A percentile compares a stretch with the other conserved stretches of the same genome.
Evolutionary conservation across 2,888 invertebrate genomes (phyloP).

Genomic region (Sialis fuliginosa): DNA sequence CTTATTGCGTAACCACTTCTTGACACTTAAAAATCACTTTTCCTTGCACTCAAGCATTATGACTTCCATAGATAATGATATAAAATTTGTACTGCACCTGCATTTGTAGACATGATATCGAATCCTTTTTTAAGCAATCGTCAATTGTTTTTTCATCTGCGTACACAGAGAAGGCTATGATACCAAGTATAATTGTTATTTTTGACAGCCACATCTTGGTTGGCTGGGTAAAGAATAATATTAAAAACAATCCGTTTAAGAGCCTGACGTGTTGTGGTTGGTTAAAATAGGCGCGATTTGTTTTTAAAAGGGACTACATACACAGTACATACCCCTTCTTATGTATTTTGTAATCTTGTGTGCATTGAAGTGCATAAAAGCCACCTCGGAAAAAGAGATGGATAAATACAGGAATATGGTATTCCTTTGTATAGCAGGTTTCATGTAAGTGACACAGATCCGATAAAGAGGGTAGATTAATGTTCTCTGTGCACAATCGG

Average conservation of each 20-base stretch:
- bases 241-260: not conserved
- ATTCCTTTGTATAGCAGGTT: too few relatives aligned
- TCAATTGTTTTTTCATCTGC: conserved; percentile 25
- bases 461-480: too few relatives aligned
- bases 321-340: too few relatives aligned
- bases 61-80: not conserved
- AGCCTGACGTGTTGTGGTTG: conserved; percentile 1
- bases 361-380: too few relatives aligned
- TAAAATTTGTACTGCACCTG: conserved; percentile 22
- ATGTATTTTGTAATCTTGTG: too few relatives aligned
- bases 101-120: conserved; percentile 43
- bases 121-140: conserved; percentile 39
- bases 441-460: too few relatives aligned
- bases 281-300: conserved; percentile 1
- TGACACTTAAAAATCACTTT: not conserved
- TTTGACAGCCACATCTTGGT: too few relatives aligned
- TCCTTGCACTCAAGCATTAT: not conserved
- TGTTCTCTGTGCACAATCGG: too few relatives aligned
- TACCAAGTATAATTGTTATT: too few relatives aligned
- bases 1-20: not conserved
- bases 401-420: too few relatives aligned
- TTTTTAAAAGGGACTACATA: conserved; percentile 1
- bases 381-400: too few relatives aligned
- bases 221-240: too few relatives aligned
- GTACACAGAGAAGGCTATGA: conserved; percentile 7